These are phyloP conservation scores for Limnephilus marmoratus DNA, from an alignment of 2,888 invertebrate genomes.

Conservation along the genomic window DNA sequence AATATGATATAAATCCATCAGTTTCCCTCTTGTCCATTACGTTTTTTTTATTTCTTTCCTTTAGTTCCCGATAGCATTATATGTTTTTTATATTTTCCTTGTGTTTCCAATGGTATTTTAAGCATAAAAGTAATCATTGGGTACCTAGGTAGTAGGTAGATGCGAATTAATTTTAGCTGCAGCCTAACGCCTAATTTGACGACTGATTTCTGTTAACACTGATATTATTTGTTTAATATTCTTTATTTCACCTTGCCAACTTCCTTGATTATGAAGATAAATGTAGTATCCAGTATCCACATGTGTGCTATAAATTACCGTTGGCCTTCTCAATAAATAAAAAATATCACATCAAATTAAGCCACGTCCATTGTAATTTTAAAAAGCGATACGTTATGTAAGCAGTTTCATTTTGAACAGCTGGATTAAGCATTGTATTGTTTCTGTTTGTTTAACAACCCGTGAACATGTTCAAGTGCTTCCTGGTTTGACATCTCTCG, in stretches of 20 bases:
- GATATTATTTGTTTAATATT: conserved; percentile 3
- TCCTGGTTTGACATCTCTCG: neutral
- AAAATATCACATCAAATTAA: neutral
- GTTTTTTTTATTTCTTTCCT: no score
- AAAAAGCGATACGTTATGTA: neutral
- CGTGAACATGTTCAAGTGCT: neutral
- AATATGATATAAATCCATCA: no score
- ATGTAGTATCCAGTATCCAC: neutral
- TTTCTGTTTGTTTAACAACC: neutral
- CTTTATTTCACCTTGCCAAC: conserved; percentile 17
- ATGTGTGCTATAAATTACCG: neutral
- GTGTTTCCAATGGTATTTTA: neutral
- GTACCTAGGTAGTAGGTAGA: no score
- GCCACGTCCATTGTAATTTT: neutral
- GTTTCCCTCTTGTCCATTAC: no score
- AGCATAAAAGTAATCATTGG: neutral
- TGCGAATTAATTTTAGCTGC: neutral
- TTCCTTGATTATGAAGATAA: conserved; percentile 5
- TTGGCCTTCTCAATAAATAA: neutral
- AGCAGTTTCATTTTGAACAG: neutral
- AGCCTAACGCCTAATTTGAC: neutral
- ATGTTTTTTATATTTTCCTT: no score
- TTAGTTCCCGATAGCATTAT: no score
- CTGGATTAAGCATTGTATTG: neutral
- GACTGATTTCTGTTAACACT: neutral